Conservation (phyloP, 2,888 invertebrate genomes). For the Altica lythri region DNA sequence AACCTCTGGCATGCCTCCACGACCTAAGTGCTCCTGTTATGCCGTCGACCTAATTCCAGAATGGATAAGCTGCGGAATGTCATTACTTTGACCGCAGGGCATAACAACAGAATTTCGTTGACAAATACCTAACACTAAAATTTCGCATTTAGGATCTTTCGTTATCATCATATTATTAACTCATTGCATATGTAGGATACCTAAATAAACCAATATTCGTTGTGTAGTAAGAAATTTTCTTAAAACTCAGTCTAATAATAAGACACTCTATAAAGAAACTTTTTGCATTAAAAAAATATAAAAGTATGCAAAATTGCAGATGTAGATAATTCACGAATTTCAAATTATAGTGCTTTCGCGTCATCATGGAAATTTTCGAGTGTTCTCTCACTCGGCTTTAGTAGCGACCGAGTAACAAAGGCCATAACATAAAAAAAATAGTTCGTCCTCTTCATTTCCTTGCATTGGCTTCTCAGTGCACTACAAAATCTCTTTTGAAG, state of each 20-base stretch:
- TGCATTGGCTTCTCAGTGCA: conserved; percentile 19
- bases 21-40: conserved; percentile 35
- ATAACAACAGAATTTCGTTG: not conserved
- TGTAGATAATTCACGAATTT: conserved; percentile 28
- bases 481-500: conserved; percentile 17
- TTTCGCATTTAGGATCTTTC: not conserved
- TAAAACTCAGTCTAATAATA: not conserved
- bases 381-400: conserved; percentile 30
- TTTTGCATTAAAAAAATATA: too few species aligned
- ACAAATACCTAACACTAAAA: not conserved
- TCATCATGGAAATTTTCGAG: conserved; percentile 35
- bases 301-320: too few species aligned
- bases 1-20: conserved; percentile 36
- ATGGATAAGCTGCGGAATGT: conserved; percentile 33
- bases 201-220: not conserved
- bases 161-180: not conserved
- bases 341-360: conserved; percentile 31
- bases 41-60: conserved; percentile 33
- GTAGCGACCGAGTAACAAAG: conserved; percentile 31
- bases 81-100: conserved; percentile 23
- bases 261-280: too few species aligned
- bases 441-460: conserved; percentile 33
- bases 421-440: conserved; percentile 24
- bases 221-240: not conserved
- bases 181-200: not conserved